A percentile compares a stretch with the other conserved stretches of the same genome.
These are phyloP conservation scores for Caenorhabditis doughertyi DNA, from an alignment of 2,888 invertebrate genomes.

Conservation along the genomic window DNA sequence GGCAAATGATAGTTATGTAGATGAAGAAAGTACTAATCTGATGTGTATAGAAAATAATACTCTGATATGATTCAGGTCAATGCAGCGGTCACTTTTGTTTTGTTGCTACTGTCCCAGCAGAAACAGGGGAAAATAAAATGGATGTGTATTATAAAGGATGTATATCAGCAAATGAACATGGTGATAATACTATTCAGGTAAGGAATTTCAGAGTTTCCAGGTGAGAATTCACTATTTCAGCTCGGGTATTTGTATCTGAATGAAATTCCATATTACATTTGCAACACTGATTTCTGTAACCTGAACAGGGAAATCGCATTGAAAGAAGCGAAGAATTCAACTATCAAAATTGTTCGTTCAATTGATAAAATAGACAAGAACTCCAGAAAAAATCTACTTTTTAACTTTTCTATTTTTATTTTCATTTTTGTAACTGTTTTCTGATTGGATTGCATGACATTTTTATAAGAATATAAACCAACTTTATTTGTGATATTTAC, in stretches of 20 bases:
- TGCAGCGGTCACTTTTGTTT: slow-evolving; percentile 26
- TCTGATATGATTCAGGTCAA: neutral
- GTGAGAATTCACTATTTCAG: neutral
- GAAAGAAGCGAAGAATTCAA: slow-evolving; percentile 26
- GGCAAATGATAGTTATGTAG: slow-evolving; percentile 22
- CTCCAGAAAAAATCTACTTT: neutral
- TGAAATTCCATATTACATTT: slow-evolving; percentile 26
- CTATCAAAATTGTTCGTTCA: slow-evolving; percentile 3
- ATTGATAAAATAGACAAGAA: neutral
- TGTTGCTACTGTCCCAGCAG: slow-evolving; percentile 9
- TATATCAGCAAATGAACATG: slow-evolving; percentile 34
- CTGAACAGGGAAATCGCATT: slow-evolving; percentile 21
- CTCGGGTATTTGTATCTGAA: slow-evolving; percentile 35
- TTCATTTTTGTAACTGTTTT: neutral
- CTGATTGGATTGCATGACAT: too few species aligned
- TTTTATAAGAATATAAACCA: neutral
- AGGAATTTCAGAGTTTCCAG: neutral
- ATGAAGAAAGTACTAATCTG: neutral
- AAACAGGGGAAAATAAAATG: neutral
- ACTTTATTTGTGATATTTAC: neutral
- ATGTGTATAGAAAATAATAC: neutral
- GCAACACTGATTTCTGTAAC: slow-evolving; percentile 40
- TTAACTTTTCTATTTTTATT: neutral
- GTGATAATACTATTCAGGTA: slow-evolving; percentile 9
- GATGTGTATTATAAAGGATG: slow-evolving; percentile 35